Evolutionary conservation across 2,113 vertebrate species (phyloP).

Genomic region (Syrrhaptes paradoxus): DNA sequence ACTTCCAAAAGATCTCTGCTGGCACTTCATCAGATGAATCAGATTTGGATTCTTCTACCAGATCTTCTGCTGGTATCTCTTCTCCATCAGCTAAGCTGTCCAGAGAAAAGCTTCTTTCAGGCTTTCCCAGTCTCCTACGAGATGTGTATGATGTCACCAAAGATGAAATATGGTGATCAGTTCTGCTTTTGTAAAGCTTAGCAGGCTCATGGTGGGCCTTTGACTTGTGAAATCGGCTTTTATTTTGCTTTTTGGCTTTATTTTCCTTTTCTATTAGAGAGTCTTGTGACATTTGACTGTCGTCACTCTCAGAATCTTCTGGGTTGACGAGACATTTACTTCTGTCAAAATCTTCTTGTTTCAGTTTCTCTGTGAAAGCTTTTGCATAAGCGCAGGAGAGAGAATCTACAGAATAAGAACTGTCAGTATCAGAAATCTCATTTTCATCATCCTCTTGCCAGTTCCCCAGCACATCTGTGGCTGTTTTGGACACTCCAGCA

Average conservation of each 20-base stretch:
- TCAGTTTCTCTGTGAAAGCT: slow-evolving; percentile 72
- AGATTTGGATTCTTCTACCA: slow-evolving; percentile 42
- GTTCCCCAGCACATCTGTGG: slow-evolving; percentile 50
- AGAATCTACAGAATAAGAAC: slow-evolving; percentile 90
- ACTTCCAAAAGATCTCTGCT: slow-evolving; percentile 81
- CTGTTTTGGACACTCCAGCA: slow-evolving; percentile 50
- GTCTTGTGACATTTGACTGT: slow-evolving; percentile 92
- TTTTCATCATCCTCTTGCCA: slow-evolving; percentile 69
- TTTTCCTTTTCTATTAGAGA: slow-evolving; percentile 77
- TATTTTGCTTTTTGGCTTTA: slow-evolving; percentile 30
- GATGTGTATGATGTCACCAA: not conserved
- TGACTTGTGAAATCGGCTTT: slow-evolving; percentile 19
- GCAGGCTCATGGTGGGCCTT: not conserved
- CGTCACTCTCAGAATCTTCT: slow-evolving; percentile 86
- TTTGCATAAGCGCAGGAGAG: slow-evolving; percentile 83
- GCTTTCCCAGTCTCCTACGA: not conserved
- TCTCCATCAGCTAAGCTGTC: slow-evolving; percentile 70
- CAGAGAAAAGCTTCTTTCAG: slow-evolving; percentile 66
- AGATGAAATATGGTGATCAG: slow-evolving; percentile 1
- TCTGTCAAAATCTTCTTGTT: slow-evolving; percentile 67
- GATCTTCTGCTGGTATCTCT: slow-evolving; percentile 54
- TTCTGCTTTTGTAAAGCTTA: slow-evolving; percentile 1
- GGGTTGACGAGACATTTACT: slow-evolving; percentile 36
- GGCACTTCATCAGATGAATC: slow-evolving; percentile 78
- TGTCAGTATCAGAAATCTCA: slow-evolving; percentile 86